Evolutionary conservation across 1,140 invertebrate genomes (phyloP), one percentile per base, ranked within the genome.

Genomic region (Druon quercuslanigerum): DNA sequence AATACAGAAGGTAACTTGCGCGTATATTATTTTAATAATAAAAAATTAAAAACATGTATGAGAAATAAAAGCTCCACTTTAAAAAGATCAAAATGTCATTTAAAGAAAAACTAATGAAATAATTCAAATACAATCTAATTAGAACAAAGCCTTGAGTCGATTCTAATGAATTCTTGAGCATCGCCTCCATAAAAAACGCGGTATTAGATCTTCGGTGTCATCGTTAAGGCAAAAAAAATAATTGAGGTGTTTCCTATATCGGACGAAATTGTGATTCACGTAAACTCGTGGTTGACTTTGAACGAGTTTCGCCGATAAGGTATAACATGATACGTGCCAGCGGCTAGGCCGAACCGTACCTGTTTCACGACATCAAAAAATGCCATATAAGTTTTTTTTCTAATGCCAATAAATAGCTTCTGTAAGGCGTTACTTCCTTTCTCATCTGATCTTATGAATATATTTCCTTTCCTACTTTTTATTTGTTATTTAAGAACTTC

Each of bases 251-350:
- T 66, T 25, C 60, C 60, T 66, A 66, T 66, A 66, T 66, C 73
- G 72, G 76, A 82, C 56, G 66, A 25, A 20, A 74, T 3, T 70
- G 77, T 85, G 84, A 87, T 86, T 85, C 86, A 85, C 71, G 46
- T 71, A 78, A 70, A 74, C 20, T 3, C 52, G 54, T 70, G 75
- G 74, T 83, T 77, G 82, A 80, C 81, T 87, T 87, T 85, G 83
- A 83, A 86, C 83, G 83, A 81, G 80, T 84, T 81, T 85, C 71
- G 80, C 84, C 71, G 78, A 86, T 86, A 87, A 85, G 86, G 84
- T 51, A 79, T 52, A 16, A 20, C 20, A 25, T 71, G 60, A 72
- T 56, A 56, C 74, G 51, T 72, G 51, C 25, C 16, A 71, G 73
- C 60, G 54, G 56, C 50, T 71, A 51, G 71, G 19, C 66, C 72